phyloP scores from a whole-genome alignment of 2,888 invertebrate species.

The Epistrophella euchroma region DNA sequence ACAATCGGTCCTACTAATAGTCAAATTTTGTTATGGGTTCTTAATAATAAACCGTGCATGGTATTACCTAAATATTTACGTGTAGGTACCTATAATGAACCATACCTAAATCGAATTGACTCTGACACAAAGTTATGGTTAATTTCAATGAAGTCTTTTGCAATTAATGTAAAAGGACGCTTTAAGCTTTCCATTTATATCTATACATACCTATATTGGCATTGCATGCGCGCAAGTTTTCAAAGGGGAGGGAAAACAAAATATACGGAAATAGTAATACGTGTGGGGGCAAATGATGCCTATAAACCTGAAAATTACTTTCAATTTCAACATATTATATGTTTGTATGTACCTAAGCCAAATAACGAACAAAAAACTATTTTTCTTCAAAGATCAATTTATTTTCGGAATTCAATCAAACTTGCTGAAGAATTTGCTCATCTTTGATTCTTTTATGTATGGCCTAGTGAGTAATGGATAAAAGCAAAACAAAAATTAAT shows the following conservation, averaged over 20 bases:
- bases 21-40: too few species aligned
- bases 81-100: too few species aligned
- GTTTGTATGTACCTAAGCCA: neutral
- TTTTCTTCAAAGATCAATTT: constrained; percentile 16
- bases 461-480: neutral
- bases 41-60: too few species aligned
- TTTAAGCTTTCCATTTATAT: constrained; percentile 19
- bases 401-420: constrained; percentile 28
- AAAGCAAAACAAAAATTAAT: constrained; percentile 7
- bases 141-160: too few species aligned
- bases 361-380: neutral
- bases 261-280: constrained; percentile 11
- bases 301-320: constrained; percentile 22
- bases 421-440: constrained; percentile 9
- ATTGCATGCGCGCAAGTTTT: constrained; percentile 22
- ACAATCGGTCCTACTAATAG: too few species aligned
- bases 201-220: neutral
- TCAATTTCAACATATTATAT: constrained; percentile 19
- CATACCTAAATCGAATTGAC: too few species aligned
- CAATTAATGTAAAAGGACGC: constrained; percentile 2
- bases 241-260: neutral
- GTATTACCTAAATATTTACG: too few species aligned
- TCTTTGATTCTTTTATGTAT: constrained; percentile 2
- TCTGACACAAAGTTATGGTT: too few species aligned
- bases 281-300: constrained; percentile 16